A percentile compares a stretch with the other conserved stretches of the same genome.
Evolutionary conservation across 2,888 invertebrate genomes (phyloP).

Genomic region (Lissonota sp.): DNA sequence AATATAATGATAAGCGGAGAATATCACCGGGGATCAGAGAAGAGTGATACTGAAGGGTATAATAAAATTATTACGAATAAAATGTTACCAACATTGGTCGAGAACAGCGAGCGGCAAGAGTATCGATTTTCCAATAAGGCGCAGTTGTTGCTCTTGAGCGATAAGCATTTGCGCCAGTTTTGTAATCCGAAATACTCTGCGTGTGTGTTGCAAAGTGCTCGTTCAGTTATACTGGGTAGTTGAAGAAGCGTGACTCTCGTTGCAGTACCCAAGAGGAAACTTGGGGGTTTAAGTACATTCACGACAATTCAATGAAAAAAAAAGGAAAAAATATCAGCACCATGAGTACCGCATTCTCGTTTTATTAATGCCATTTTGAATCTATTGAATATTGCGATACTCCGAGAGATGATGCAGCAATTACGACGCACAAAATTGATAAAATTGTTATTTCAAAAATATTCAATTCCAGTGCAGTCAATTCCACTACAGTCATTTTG

Average conservation of each 20-base stretch:
- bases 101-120: neutral
- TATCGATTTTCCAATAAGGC: conserved; percentile 71
- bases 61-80: neutral
- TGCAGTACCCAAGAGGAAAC: conserved; percentile 12
- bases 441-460: too few species aligned
- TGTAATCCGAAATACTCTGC: neutral
- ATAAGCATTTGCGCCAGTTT: conserved; percentile 32
- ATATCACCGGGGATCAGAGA: too few species aligned
- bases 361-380: too few species aligned
- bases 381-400: too few species aligned
- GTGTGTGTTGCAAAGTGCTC: conserved; percentile 24
- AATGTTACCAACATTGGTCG: neutral
- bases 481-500: too few species aligned
- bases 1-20: too few species aligned
- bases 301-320: neutral
- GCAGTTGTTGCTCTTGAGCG: conserved; percentile 71
- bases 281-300: too few species aligned
- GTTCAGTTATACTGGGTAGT: conserved; percentile 33
- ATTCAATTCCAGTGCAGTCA: too few species aligned
- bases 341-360: neutral
- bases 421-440: too few species aligned
- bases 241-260: conserved; percentile 23
- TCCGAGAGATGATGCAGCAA: too few species aligned
- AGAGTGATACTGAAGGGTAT: too few species aligned
- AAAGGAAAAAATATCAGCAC: neutral